Evolutionary conservation across 2,888 invertebrate species (phyloP).

Genomic region (Vanessa cardui): DNA sequence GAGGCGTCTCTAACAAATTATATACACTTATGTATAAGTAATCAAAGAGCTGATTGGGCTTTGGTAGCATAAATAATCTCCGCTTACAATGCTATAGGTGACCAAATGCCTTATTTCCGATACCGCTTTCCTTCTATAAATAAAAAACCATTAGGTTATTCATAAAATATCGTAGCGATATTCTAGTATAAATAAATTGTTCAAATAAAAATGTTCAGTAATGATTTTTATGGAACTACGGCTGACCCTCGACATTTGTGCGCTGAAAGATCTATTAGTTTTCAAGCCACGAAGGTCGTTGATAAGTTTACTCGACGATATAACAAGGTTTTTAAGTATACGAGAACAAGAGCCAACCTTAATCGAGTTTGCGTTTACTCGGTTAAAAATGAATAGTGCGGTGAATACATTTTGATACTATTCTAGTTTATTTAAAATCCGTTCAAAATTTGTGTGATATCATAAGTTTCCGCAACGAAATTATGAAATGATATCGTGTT

Average conservation of each 20-base stretch:
- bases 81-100: neutral
- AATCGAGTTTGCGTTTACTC: neutral
- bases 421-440: no score
- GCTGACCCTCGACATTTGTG: conserved; percentile 19
- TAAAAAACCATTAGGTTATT: neutral
- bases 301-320: conserved; percentile 11
- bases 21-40: no score
- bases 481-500: no score
- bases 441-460: no score
- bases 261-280: conserved; percentile 16
- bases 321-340: neutral
- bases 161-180: neutral
- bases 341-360: neutral
- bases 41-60: no score
- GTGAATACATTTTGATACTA: no score
- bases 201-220: neutral
- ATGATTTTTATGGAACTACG: conserved; percentile 7
- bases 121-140: neutral
- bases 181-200: neutral
- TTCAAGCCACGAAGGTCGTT: conserved; percentile 13
- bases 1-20: no score
- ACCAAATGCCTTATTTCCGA: neutral
- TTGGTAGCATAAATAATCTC: no score
- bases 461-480: no score
- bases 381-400: neutral